Conservation (phyloP, 2,113 vertebrate species). For the Centropus unirufus region DNA sequence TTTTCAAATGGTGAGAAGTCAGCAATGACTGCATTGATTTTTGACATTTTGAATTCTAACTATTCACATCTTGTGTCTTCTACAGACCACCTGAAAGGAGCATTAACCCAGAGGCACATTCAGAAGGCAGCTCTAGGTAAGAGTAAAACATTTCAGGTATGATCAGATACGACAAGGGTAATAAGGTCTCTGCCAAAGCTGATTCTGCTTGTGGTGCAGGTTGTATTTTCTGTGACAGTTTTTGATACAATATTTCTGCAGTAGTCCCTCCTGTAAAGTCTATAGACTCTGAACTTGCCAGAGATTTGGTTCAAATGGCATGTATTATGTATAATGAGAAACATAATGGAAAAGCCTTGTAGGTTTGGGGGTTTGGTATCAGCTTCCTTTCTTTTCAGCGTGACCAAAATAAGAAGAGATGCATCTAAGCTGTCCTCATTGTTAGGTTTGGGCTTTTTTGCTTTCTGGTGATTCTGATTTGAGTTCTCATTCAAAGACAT, state of each 20-base stretch:
- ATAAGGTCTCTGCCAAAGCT: background rate
- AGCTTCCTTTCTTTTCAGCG: background rate
- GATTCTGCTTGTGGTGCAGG: background rate
- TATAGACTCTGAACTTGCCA: background rate
- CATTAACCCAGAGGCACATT: slow-evolving; percentile 81
- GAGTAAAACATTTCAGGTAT: background rate
- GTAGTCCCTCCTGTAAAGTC: background rate
- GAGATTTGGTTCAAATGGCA: background rate
- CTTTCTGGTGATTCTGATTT: background rate
- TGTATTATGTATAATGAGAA: background rate
- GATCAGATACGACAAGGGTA: background rate
- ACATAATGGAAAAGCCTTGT: background rate
- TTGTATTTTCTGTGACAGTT: background rate
- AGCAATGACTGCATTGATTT: background rate
- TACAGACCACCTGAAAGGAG: slow-evolving; percentile 87
- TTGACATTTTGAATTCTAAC: background rate
- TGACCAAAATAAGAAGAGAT: background rate
- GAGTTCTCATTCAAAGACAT: background rate
- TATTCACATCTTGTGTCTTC: slow-evolving; percentile 20
- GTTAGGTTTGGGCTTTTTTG: background rate
- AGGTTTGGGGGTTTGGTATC: background rate
- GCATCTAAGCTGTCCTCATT: background rate
- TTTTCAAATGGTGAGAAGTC: background rate
- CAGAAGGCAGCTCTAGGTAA: slow-evolving; percentile 87
- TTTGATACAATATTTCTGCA: background rate